phyloP scores from a whole-genome alignment of 2,797 vertebrate genomes.

The Malacoraja senta region DNA sequence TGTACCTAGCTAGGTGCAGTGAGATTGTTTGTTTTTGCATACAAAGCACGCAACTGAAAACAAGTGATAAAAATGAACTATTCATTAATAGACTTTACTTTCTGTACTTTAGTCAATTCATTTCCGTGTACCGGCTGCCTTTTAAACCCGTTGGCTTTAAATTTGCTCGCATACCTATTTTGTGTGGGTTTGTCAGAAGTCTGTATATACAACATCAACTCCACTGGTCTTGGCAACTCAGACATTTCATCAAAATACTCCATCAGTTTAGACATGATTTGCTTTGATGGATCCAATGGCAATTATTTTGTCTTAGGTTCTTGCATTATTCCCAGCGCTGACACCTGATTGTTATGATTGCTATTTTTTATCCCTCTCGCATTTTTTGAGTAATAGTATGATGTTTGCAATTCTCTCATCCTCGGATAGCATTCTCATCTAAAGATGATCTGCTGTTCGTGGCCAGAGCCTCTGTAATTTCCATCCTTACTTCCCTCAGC shows the following conservation, averaged over 20 bases:
- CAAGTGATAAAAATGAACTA: not conserved
- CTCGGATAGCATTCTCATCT: not conserved
- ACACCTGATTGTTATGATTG: too few relatives aligned
- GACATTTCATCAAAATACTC: not conserved
- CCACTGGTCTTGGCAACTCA: too few relatives aligned
- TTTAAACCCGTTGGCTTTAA: not conserved
- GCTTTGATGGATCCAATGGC: not conserved
- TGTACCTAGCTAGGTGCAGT: too few relatives aligned
- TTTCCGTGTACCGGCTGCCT: not conserved
- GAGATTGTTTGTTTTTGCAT: too few relatives aligned
- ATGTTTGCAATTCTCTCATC: not conserved
- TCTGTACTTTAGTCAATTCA: not conserved
- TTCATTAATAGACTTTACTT: not conserved
- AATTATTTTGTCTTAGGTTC: not conserved
- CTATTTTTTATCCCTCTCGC: not conserved
- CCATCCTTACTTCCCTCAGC: not conserved
- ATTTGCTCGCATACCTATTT: not conserved
- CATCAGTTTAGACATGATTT: not conserved
- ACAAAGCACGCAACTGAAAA: too few relatives aligned
- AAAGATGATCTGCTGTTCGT: not conserved
- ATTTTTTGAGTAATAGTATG: not conserved
- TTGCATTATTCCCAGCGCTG: not conserved
- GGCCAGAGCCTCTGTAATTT: not conserved
- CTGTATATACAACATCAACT: not conserved
- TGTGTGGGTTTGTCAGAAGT: not conserved